Conservation (phyloP, 1,140 invertebrate species). For the Zaprionus nigranus region DNA sequence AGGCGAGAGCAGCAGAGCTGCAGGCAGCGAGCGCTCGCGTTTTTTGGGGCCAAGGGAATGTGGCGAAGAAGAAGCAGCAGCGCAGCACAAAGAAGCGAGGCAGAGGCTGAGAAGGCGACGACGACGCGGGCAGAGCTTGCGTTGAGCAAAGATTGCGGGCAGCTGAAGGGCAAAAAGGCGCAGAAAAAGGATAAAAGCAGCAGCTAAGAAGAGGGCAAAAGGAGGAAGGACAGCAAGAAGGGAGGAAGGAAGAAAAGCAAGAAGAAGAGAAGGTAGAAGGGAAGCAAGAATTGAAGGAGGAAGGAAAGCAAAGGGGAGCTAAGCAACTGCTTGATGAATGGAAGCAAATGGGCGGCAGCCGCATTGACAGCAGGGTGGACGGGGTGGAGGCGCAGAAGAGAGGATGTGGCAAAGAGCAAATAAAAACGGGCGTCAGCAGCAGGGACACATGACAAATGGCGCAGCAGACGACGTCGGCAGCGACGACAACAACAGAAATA, state of each 20-base stretch:
- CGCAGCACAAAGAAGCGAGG: conserved; percentile 1
- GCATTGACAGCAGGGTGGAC: conserved; percentile 5
- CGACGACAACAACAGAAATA: conserved; percentile 52
- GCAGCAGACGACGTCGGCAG: conserved; percentile 50
- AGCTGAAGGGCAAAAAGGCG: neutral
- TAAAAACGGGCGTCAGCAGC: conserved; percentile 55
- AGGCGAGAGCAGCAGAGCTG: conserved; percentile 11
- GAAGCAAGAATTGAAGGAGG: conserved; percentile 23
- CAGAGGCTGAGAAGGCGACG: neutral
- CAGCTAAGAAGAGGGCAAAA: neutral
- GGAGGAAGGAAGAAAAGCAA: neutral
- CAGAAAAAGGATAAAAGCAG: conserved; percentile 2
- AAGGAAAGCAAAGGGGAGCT: conserved; percentile 21
- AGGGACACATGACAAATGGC: conserved; percentile 79
- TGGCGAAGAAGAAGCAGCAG: conserved; percentile 21
- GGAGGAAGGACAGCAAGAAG: neutral
- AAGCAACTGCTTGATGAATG: conserved; percentile 53
- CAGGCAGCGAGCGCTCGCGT: conserved; percentile 14
- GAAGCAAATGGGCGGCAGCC: conserved; percentile 31
- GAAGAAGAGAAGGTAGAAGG: neutral
- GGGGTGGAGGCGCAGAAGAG: conserved; percentile 19
- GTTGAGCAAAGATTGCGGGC: conserved; percentile 26
- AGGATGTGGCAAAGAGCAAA: conserved; percentile 55
- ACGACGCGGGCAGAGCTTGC: neutral
- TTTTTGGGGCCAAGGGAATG: conserved; percentile 55